Evolutionary conservation across 2,113 vertebrate genomes (phyloP), one percentile per base, ranked within the genome.

Genomic region (Atlantisia rogersi): DNA sequence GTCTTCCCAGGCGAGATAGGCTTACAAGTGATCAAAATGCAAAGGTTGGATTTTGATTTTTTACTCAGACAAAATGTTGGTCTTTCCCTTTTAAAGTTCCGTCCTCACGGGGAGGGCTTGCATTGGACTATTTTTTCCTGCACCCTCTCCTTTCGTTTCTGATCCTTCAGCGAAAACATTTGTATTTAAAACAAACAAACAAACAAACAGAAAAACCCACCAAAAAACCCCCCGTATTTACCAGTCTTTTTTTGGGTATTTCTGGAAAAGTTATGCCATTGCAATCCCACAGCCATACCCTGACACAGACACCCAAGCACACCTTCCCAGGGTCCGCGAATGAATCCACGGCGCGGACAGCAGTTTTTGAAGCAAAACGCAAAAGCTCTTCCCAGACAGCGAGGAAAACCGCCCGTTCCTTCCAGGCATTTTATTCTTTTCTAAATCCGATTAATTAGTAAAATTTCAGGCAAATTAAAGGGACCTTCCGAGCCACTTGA

Each of bases 111-210:
- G 19, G 21, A 71, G 5, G 20, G 13, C 11, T 86, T 35, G 68
- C 1, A 2, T 25, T 28, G 64, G 9, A 13, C 4, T 25, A 4
- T 5, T 25, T 53, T 2, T 32, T 2, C 3, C 44, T 75, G 18
- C 21, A 26, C 37, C 14, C 4, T 76, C 14, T 76, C 50, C 14
- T 24, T 92, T 81, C 37, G 7, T 48, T 95, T 88, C 75, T 77
- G 15, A 22, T 77, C 13, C 25, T 87, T 69, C 37, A 46, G 10
- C 8, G 35, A 93, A 86, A 75, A 58, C 3, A 35, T 39, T 89
- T 55, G 5, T 63, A 74, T 10, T 0, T 37, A 64, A 60, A 92
- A 85, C 35, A 35, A 35, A 35, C 35, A 35, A 35, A 35, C 35
- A 35, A 35, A 35, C 35, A 35, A 35, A 35, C 35, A 35, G 35